Percentiles rank a stretch among this genome's conserved stretches.
Evolutionary conservation across 2,888 invertebrate species (phyloP).

Genomic region (Drosophila sordidula): DNA sequence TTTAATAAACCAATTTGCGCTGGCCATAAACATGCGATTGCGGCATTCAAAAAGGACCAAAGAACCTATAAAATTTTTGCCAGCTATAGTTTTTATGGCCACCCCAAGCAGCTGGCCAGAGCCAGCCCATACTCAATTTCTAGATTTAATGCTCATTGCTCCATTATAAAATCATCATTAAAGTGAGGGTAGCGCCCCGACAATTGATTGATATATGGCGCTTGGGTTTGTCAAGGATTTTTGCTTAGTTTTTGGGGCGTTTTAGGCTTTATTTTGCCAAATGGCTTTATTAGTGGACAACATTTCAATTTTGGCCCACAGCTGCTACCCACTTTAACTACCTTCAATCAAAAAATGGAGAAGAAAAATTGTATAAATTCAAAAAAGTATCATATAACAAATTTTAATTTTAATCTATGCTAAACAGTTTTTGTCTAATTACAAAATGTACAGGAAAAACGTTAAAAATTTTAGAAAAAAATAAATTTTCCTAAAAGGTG

Average conservation of each 20-base stretch:
- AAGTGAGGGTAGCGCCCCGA: conserved; percentile 25
- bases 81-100: conserved; percentile 31
- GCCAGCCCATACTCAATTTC: neutral
- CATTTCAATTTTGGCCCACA: conserved; percentile 16
- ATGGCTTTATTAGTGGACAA: conserved; percentile 48
- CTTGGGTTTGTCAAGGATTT: conserved; percentile 8
- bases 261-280: conserved; percentile 22
- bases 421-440: conserved; percentile 39
- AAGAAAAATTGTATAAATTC: neutral
- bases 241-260: neutral
- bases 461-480: conserved; percentile 1
- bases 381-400: conserved; percentile 61
- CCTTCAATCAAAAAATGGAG: neutral
- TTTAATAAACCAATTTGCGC: conserved; percentile 64
- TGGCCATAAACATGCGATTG: conserved; percentile 69
- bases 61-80: conserved; percentile 18
- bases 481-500: conserved; percentile 33
- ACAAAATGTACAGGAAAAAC: neutral
- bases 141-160: conserved; percentile 41
- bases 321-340: conserved; percentile 21
- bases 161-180: conserved; percentile 65
- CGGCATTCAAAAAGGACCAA: conserved; percentile 25
- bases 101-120: conserved; percentile 46
- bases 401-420: conserved; percentile 60
- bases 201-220: conserved; percentile 71